phyloP scores from a whole-genome alignment of 2,888 invertebrate species.

The Rhagonycha lutea region DNA sequence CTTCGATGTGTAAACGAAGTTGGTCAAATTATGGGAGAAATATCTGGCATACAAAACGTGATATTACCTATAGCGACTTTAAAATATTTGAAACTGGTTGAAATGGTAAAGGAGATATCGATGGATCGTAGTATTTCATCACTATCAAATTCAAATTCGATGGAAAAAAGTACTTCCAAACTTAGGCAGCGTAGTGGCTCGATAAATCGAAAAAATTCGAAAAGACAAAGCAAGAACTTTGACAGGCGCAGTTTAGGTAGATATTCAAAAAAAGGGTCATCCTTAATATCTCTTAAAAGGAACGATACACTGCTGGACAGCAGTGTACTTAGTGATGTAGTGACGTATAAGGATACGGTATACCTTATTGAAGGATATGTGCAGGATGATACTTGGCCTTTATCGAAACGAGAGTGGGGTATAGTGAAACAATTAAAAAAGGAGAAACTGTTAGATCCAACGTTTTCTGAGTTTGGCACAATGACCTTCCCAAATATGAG shows the following conservation, averaged over 20 bases:
- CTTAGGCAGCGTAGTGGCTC: neutral
- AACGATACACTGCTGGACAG: neutral
- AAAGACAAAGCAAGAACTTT: neutral
- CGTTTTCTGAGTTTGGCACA: neutral
- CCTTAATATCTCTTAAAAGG: neutral
- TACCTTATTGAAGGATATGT: conserved; percentile 45
- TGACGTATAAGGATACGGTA: conserved; percentile 20
- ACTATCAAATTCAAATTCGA: neutral
- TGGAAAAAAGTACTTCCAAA: neutral
- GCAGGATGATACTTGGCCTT: conserved; percentile 53
- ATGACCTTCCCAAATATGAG: neutral
- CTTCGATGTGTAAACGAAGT: conserved; percentile 30
- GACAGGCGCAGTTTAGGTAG: neutral
- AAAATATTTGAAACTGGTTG: conserved; percentile 4
- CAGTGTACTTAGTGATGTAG: neutral
- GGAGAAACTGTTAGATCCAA: conserved; percentile 22
- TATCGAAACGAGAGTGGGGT: conserved; percentile 51
- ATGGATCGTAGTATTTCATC: neutral
- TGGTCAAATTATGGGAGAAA: conserved; percentile 28
- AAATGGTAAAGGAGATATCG: neutral
- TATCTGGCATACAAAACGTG: conserved; percentile 28
- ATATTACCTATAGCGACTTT: conserved; percentile 30
- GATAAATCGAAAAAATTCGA: neutral
- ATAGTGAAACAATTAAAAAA: conserved; percentile 40
- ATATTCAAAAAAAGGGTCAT: neutral